phyloP scores from a whole-genome alignment of 2,797 vertebrate genomes.

The Clamator glandarius region DNA sequence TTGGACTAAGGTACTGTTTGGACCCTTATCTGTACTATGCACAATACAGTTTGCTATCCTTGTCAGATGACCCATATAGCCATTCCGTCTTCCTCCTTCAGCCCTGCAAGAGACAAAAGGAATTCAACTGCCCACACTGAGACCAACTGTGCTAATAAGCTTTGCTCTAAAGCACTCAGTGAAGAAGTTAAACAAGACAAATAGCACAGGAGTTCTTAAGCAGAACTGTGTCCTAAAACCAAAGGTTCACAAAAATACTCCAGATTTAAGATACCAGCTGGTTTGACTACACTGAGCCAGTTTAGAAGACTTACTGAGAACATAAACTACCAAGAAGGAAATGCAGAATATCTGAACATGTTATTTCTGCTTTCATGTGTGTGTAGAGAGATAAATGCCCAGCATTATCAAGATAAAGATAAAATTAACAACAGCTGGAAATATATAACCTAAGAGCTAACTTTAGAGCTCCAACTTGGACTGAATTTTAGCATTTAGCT shows the following conservation, averaged over 20 bases:
- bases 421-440: background rate
- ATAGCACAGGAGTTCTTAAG: background rate
- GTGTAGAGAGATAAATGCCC: background rate
- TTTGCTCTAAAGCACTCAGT: background rate
- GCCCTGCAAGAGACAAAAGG: constrained; percentile 77
- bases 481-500: background rate
- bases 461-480: background rate
- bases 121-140: background rate
- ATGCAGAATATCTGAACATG: background rate
- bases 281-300: background rate
- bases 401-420: background rate
- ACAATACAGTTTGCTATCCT: constrained; percentile 98
- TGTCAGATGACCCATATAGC: constrained; percentile 98
- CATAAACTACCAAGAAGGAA: background rate
- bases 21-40: constrained; percentile 95
- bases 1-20: constrained; percentile 88
- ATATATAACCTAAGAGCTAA: background rate
- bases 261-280: background rate
- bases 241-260: background rate
- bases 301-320: background rate
- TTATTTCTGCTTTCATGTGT: background rate
- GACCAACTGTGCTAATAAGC: rapidly evolving
- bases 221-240: background rate
- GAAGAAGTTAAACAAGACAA: background rate
- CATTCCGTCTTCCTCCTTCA: constrained; percentile 91